A percentile compares a stretch with the other conserved stretches of the same genome.
phyloP scores from a whole-genome alignment of 2,113 vertebrate genomes.

The Carassius auratus region DNA sequence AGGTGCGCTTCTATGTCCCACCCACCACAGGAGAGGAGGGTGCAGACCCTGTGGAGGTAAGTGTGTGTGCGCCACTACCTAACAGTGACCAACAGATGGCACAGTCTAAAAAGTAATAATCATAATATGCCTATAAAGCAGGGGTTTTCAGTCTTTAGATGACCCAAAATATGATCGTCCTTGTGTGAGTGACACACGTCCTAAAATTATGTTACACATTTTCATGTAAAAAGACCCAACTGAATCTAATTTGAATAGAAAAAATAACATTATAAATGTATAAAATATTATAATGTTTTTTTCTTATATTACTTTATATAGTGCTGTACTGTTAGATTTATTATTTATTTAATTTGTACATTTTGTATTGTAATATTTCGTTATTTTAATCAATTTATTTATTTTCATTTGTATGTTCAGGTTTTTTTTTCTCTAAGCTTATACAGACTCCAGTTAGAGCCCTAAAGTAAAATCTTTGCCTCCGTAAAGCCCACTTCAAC shows the following conservation, averaged over 20 bases:
- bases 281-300: neutral
- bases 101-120: conserved; percentile 25
- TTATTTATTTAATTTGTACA: neutral
- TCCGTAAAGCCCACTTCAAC: neutral
- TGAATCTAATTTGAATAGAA: neutral
- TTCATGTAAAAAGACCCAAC: neutral
- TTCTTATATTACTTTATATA: neutral
- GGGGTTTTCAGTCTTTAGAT: neutral
- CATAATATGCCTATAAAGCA: neutral
- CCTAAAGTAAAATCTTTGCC: neutral
- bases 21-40: conserved; percentile 82
- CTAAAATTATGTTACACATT: neutral
- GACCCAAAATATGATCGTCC: neutral
- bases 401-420: neutral
- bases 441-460: neutral
- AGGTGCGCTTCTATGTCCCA: conserved; percentile 86
- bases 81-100: conserved; percentile 47
- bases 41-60: conserved; percentile 84
- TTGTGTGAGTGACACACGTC: neutral
- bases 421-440: neutral
- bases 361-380: neutral
- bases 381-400: neutral
- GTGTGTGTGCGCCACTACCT: neutral
- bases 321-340: neutral
- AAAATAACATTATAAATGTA: neutral